Evolutionary conservation across 2,797 vertebrate species (phyloP), one percentile per base, ranked within the genome.

Genomic region (Crocidura indochinensis): DNA sequence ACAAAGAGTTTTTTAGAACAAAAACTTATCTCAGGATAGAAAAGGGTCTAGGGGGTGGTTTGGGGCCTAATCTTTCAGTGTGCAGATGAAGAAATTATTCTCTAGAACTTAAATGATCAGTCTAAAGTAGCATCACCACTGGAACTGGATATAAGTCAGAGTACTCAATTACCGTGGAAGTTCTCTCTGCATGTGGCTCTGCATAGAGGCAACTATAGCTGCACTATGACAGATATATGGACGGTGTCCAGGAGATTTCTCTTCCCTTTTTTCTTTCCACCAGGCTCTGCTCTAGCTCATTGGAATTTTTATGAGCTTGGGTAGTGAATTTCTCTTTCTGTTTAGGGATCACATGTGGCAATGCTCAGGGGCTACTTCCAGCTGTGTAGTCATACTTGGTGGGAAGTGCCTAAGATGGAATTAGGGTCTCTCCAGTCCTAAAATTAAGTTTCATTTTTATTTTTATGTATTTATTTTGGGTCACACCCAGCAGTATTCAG

Each of bases 11-110:
- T 53, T 82, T 46, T 87, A 67, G 65, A 20, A 76, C 46, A 62
- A 46, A 74, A 72, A 62, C 73, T n/a, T 80, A 84, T 17, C n/a
- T 10, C 20, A 60, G 60, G 26, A 17, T 73, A 6, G 20, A 17
- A 12, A 76, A 69, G 9, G 9, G 3, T 22, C 46, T 74, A 27
- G 19, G 73, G 67, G 19, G 49, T 62, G 44, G 85, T 11, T 46
- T 31, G 2, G 49, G 38, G n/a, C 49, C 56, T 62, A 81, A 86
- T 67, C 31, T 26, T 6, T 91, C 12, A 64, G 56, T 60, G 38
- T 68, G 4, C 10, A 49, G 53, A 76, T 67, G 49, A 90, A 81
- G 49, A 87, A 89, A 84, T 76, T 19, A 1, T 29, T 81, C 31
- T 19, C 53, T 64, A 68, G 68, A 83, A 82, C 22, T 19, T 47